Conservation (phyloP, 2,888 invertebrate species). For the Mythimna albipuncta region DNA sequence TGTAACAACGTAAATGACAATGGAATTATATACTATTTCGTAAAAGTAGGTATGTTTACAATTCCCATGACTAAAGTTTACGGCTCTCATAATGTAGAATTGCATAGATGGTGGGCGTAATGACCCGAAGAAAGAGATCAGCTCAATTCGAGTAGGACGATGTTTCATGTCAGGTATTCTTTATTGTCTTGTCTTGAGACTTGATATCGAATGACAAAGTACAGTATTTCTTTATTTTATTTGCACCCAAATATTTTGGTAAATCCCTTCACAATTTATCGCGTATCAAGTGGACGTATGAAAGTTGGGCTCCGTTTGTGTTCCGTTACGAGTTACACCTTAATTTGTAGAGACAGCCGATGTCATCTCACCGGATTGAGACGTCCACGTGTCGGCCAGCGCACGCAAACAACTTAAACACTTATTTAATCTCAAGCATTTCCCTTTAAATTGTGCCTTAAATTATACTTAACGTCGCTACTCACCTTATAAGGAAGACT, state of each 20-base stretch:
- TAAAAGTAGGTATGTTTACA: slow-evolving; percentile 35
- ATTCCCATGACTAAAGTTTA: slow-evolving; percentile 67
- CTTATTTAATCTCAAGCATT: slow-evolving; percentile 76
- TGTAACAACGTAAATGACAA: slow-evolving; percentile 69
- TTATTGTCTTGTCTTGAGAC: slow-evolving; percentile 35
- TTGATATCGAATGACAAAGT: slow-evolving; percentile 54
- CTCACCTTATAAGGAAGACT: slow-evolving; percentile 60
- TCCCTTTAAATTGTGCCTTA: slow-evolving; percentile 75
- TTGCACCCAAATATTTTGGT: slow-evolving; percentile 70
- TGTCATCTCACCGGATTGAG: slow-evolving; percentile 79
- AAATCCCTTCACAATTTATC: slow-evolving; percentile 72
- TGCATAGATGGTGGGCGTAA: slow-evolving; percentile 42
- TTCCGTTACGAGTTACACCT: slow-evolving; percentile 68
- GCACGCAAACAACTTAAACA: slow-evolving; percentile 73
- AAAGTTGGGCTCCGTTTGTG: slow-evolving; percentile 67
- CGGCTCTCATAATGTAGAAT: slow-evolving; percentile 50
- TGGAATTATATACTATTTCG: slow-evolving; percentile 66
- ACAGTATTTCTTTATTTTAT: slow-evolving; percentile 47
- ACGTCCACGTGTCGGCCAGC: slow-evolving; percentile 69
- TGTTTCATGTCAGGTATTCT: slow-evolving; percentile 29
- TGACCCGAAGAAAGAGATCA: slow-evolving; percentile 48
- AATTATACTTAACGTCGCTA: slow-evolving; percentile 66
- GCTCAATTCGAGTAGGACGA: slow-evolving; percentile 34
- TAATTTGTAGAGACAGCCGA: slow-evolving; percentile 76
- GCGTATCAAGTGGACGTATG: slow-evolving; percentile 69